Evolutionary conservation across 2,888 invertebrate genomes (phyloP), one percentile per base, ranked within the genome.

Genomic region (Entomobrya proxima): DNA sequence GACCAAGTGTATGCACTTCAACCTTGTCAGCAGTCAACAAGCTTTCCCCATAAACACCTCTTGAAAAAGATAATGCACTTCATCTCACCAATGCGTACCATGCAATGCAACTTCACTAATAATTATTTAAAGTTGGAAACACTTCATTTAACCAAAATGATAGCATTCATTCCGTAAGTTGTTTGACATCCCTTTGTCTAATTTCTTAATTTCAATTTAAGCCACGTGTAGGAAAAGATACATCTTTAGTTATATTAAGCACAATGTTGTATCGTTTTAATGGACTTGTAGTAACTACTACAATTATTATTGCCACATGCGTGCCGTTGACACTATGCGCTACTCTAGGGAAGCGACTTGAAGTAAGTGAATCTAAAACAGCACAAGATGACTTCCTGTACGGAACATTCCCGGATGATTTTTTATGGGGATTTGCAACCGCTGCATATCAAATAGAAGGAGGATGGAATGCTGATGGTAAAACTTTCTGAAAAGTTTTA

Each of bases 371-470:
- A 40, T 37, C 37, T 3, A 27, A 69, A 2, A 35, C 6, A 18
- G 3, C 11, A 11, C 5, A 85, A 13, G 85, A 78, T 18, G 85
- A 85, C 0, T 80, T 86, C 35, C 27, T 86, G 40, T 40, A 80
- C 35, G 85, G 55, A 55, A 74, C 58, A 9, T 85, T 85, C 37
- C 85, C 72, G 5, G 50, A 72, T 6, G 79, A 79, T 32, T 85
- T 85, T 24, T n/a, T 72, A 30, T 85, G 85, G 80, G 86, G 86
- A 13, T 80, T 74, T 50, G 85, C 85, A 1, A 85, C 85, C 1
- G 85, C 85, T 7, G 80, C 80, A 1, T 87, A 87, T 47, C 87
- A 88, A 52, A 84, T 88, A 7, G 86, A 86, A 74, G 85, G 79
- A 7, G 85, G 47, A 27, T 86, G 80, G 83, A 61, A 86, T 37